Evolutionary conservation across 30 jellyfish, hydroid and myxozoan species (phyloP).

Genomic region (Sanderia malayensis): DNA sequence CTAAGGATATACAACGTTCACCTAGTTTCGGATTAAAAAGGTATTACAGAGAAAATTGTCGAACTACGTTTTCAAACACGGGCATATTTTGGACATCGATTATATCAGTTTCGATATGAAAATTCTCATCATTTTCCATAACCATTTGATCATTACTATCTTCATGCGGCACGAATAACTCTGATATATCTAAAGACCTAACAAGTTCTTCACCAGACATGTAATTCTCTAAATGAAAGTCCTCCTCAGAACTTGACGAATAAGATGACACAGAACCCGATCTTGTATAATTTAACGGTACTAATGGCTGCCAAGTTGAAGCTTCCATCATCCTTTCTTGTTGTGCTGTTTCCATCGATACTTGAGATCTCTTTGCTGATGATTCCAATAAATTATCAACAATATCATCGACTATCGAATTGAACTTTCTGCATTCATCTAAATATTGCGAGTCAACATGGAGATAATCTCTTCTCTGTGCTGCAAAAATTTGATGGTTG

Average conservation of each 20-base stretch:
- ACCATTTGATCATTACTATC: background rate
- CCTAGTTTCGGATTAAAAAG: no score
- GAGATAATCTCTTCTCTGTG: background rate
- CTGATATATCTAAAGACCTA: constrained; percentile 70
- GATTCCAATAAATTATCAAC: constrained; percentile 69
- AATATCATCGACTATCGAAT: constrained; percentile 57
- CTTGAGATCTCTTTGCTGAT: constrained; percentile 1
- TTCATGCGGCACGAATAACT: constrained; percentile 77
- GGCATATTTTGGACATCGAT: constrained; percentile 48
- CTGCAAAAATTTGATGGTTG: background rate
- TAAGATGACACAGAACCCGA: constrained; percentile 61
- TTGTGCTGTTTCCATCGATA: background rate
- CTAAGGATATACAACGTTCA: no score
- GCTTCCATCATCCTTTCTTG: background rate
- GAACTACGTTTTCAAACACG: constrained; percentile 51
- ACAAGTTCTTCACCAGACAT: constrained; percentile 96
- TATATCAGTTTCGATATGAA: constrained; percentile 36
- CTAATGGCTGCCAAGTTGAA: constrained; percentile 1
- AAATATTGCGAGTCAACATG: constrained; percentile 42
- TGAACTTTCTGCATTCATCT: constrained; percentile 47
- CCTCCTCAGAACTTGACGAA: constrained; percentile 70
- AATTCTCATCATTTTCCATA: background rate
- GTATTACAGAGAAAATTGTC: constrained; percentile 51
- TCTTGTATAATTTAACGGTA: constrained; percentile 29
- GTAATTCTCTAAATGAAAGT: constrained; percentile 59